phyloP scores from a whole-genome alignment of 2,888 invertebrate genomes.

The Ashinkailepas kermadecensis region DNA sequence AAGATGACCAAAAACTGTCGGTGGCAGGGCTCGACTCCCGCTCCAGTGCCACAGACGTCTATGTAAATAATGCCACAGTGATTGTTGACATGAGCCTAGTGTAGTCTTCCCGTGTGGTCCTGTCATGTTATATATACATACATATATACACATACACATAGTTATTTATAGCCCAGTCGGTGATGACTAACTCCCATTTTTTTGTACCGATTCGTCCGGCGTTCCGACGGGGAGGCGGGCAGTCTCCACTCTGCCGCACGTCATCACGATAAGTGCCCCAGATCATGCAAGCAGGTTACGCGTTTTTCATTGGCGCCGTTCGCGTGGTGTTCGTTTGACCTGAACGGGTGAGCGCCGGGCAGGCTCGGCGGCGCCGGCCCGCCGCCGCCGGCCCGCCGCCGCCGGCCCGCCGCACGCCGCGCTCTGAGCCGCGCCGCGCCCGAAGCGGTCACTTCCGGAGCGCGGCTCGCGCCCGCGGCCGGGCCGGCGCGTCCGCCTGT shows the following conservation, averaged over 20 bases:
- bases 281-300: neutral
- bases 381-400: neutral
- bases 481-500: neutral
- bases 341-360: neutral
- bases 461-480: neutral
- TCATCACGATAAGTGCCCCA: neutral
- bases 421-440: neutral
- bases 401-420: no score
- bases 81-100: neutral
- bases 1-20: neutral
- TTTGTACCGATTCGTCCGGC: neutral
- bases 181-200: constrained; percentile 9
- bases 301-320: neutral
- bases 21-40: neutral
- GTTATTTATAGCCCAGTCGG: constrained; percentile 7
- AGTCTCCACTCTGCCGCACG: neutral
- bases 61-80: neutral
- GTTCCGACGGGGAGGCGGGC: neutral
- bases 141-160: neutral
- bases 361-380: neutral
- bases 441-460: neutral
- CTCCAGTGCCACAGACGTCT: neutral
- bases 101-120: constrained; percentile 22
- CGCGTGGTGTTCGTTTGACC: neutral
- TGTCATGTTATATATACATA: neutral